A percentile compares a stretch with the other conserved stretches of the same genome.
Evolutionary conservation across 2,113 vertebrate species (phyloP).

Genomic region (Labeo rohita): DNA sequence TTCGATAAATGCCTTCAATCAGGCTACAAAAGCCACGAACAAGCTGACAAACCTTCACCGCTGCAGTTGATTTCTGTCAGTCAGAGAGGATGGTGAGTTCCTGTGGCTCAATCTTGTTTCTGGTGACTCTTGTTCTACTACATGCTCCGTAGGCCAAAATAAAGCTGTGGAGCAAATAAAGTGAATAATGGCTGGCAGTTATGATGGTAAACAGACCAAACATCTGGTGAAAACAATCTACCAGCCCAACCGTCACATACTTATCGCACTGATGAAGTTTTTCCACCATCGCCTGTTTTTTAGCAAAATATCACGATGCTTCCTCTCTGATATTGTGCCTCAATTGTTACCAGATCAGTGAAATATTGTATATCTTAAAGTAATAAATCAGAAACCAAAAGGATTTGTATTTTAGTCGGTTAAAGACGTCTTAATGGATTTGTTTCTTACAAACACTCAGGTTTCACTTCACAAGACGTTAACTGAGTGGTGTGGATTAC

Average conservation of each 20-base stretch:
- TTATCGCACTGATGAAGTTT: not conserved
- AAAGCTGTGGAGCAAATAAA: not conserved
- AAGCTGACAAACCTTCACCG: not conserved
- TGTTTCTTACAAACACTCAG: too few species aligned
- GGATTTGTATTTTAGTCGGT: not conserved
- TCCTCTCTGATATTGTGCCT: not conserved
- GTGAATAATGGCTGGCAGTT: not conserved
- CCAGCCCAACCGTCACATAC: not conserved
- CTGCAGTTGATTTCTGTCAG: not conserved
- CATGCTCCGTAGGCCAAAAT: not conserved
- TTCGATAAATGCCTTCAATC: not conserved
- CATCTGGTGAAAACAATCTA: not conserved
- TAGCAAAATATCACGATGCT: not conserved
- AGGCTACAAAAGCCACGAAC: not conserved
- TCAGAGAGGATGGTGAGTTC: not conserved
- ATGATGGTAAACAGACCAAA: not conserved
- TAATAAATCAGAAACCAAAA: not conserved
- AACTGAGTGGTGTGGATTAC: too few species aligned
- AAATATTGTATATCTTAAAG: not conserved
- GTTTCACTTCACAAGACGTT: too few species aligned
- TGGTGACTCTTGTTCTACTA: not conserved
- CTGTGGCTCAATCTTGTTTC: not conserved
- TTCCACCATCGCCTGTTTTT: not conserved
- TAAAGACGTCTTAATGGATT: not conserved
- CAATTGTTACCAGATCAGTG: not conserved